phyloP scores from a whole-genome alignment of 2,113 vertebrate genomes.

The Uropsilus gracilis region DNA sequence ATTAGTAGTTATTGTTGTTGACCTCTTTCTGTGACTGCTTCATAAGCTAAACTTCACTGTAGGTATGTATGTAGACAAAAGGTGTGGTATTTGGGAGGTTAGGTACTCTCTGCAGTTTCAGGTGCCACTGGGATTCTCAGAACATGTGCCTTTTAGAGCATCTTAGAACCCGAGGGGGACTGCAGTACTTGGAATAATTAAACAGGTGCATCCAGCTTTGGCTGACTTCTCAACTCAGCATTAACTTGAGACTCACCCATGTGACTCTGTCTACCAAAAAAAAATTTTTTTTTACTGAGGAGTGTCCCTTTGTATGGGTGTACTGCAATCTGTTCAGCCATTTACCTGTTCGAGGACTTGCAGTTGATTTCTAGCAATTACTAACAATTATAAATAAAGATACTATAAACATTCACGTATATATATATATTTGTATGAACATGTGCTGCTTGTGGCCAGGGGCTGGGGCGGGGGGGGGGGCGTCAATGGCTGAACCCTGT shows the following conservation, averaged over 20 bases:
- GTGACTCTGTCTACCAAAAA: background rate
- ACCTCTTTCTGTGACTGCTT: too few relatives aligned
- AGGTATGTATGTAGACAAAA: too few relatives aligned
- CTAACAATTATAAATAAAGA: background rate
- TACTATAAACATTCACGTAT: too few relatives aligned
- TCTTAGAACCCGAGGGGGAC: too few relatives aligned
- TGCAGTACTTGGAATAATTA: background rate
- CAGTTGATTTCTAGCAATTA: background rate
- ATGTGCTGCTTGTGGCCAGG: too few relatives aligned
- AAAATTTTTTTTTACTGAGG: background rate
- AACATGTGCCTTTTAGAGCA: too few relatives aligned
- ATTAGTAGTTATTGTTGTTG: too few relatives aligned
- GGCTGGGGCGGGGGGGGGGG: too few relatives aligned
- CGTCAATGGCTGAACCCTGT: background rate
- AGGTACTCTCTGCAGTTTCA: too few relatives aligned
- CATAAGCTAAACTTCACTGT: too few relatives aligned
- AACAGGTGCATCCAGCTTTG: background rate
- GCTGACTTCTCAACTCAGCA: background rate
- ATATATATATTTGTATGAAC: background rate
- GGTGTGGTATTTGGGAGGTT: too few relatives aligned
- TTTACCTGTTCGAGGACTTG: background rate
- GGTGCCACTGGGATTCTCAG: too few relatives aligned
- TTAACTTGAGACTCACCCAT: background rate
- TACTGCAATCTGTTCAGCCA: background rate
- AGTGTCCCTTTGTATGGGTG: background rate